phyloP scores from a whole-genome alignment of 2,888 invertebrate genomes.

The Omphaloscelis lunosa region DNA sequence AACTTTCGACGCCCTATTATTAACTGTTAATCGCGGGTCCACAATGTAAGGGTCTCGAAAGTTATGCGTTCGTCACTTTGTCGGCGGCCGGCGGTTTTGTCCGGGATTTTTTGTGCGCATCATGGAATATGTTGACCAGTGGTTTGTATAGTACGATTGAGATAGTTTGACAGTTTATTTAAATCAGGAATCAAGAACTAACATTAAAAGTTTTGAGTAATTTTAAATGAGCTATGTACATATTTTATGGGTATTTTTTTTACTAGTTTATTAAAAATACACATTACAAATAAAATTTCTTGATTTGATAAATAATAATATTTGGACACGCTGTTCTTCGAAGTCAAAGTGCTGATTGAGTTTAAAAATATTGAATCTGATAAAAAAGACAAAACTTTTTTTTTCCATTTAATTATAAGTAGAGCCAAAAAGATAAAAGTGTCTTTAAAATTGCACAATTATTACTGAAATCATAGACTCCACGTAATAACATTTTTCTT shows the following conservation, averaged over 20 bases:
- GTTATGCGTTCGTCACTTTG: constrained; percentile 80
- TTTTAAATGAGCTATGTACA: too few relatives aligned
- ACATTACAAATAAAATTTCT: background rate
- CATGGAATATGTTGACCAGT: constrained; percentile 80
- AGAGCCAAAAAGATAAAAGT: background rate
- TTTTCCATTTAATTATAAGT: background rate
- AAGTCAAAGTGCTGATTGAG: background rate
- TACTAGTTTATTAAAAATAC: too few relatives aligned
- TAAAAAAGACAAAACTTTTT: background rate
- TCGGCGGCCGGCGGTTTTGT: constrained; percentile 77
- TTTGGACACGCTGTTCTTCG: background rate
- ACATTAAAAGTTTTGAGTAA: background rate
- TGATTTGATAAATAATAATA: background rate
- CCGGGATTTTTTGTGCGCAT: constrained; percentile 79
- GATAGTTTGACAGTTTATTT: constrained; percentile 60
- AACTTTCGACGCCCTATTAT: constrained; percentile 73
- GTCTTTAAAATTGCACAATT: background rate
- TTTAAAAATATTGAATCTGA: too few relatives aligned
- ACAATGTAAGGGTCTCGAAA: constrained; percentile 76
- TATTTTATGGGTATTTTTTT: too few relatives aligned
- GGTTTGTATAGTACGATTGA: constrained; percentile 57
- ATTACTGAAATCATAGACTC: background rate
- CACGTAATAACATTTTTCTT: background rate
- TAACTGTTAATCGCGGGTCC: constrained; percentile 80
- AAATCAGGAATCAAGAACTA: background rate